Evolutionary conservation across 2,888 invertebrate genomes (phyloP), one percentile per base, ranked within the genome.

Genomic region (Leptinotarsa tumamoca): DNA sequence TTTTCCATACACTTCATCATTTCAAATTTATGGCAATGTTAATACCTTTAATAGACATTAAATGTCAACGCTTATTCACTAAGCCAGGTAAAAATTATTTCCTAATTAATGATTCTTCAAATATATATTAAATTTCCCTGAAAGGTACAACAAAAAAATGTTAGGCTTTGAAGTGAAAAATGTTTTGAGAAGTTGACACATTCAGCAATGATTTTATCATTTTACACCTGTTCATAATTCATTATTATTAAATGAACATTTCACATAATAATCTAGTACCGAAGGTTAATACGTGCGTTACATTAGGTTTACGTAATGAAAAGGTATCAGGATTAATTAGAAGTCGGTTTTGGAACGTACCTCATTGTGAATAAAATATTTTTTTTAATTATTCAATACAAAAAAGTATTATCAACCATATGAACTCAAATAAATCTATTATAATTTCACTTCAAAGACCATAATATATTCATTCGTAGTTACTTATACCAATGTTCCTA

Each of bases 141-240:
- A 13, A 13, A 3, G 43, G 13, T 43, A 43, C 10, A 43, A 43
- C 43, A 10, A 43, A 43, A 21, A 43, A 43, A 10, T 43, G 43
- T 43, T 43, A 43, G 10, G 7, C 33, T 10, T 43, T 43, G 43
- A 43, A 43, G 43, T 43, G 61, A 68, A 68, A 73, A 49, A 73
- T 68, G 73, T 2, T 21, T 21, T 21, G 21, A 21, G 73, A 73
- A 73, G 68, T 73, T 27, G 27, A 18, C 27, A 50, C 63, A 68
- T 73, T 68, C 54, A 43, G 10, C 67, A 56, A 15, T 71, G 63
- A 33, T 52, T 68, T 68, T 73, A 73, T 73, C 43, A 73, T 68
- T 58, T 73, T 2, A 70, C 10, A 43, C 14, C 58, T 43, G 33
- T 63, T 33, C 27, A 63, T 23, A 66, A 71, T 71, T 71, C 33